Conservation (phyloP, 2,888 invertebrate genomes). For the Salpingus planirostris region DNA sequence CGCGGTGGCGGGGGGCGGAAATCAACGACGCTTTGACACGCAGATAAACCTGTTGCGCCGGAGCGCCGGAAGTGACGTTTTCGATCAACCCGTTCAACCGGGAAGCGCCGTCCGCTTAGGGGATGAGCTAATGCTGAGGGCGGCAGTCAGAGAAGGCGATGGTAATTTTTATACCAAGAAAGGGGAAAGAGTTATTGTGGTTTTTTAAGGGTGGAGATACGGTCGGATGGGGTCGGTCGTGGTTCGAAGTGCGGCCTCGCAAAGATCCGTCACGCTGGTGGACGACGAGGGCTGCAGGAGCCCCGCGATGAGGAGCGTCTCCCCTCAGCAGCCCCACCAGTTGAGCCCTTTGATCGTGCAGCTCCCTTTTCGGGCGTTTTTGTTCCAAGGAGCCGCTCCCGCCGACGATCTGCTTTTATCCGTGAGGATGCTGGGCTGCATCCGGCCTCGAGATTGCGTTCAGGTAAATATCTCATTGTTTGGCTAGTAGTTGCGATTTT, state of each 20-base stretch:
- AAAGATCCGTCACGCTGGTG: constrained; percentile 37
- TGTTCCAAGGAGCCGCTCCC: constrained; percentile 51
- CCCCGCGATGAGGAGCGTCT: constrained; percentile 42
- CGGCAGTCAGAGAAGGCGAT: constrained; percentile 47
- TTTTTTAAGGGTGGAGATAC: constrained; percentile 43
- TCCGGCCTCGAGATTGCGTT: constrained; percentile 46
- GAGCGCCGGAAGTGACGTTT: constrained; percentile 41
- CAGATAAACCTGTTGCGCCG: constrained; percentile 45
- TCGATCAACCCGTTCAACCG: constrained; percentile 43
- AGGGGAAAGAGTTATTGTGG: constrained; percentile 1
- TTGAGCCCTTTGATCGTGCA: constrained; percentile 37
- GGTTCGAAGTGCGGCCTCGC: constrained; percentile 29
- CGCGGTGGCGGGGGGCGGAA: constrained; percentile 46
- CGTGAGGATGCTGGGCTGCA: constrained; percentile 47
- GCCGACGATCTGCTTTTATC: constrained; percentile 50
- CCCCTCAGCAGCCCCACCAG: constrained; percentile 40
- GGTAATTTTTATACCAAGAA: too few relatives aligned
- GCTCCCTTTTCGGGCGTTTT: constrained; percentile 45
- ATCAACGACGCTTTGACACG: constrained; percentile 46
- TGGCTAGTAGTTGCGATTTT: too few relatives aligned
- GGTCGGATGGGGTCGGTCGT: constrained; percentile 48
- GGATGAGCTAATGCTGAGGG: constrained; percentile 48
- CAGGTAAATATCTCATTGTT: constrained; percentile 24
- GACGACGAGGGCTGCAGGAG: constrained; percentile 44
- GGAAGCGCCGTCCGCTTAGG: constrained; percentile 49